A percentile compares a stretch with the other conserved stretches of the same genome.
These are phyloP conservation scores for Zalophus californianus DNA, from an alignment of 2,797 vertebrate species.

Conservation along the genomic window DNA sequence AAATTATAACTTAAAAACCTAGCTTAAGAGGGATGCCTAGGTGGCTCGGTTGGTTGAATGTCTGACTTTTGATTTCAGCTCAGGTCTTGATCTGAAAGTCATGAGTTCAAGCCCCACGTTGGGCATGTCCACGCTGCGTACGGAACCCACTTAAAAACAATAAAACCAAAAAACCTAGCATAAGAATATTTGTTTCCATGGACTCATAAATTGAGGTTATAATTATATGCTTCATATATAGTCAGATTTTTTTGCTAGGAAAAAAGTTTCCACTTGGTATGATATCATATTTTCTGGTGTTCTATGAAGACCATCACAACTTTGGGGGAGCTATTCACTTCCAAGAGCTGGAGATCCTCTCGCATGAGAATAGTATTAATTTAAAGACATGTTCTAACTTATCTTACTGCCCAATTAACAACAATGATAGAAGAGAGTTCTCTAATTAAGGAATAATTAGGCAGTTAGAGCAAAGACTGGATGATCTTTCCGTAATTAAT, in stretches of 20 bases:
- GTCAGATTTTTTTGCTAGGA: neutral
- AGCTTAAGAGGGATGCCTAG: neutral
- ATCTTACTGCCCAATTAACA: neutral
- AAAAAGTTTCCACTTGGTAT: neutral
- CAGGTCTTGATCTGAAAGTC: neutral
- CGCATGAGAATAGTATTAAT: neutral
- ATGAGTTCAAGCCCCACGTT: neutral
- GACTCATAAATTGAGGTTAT: neutral
- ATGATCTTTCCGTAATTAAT: neutral
- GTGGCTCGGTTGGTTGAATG: neutral
- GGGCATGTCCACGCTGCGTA: neutral
- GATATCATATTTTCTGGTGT: neutral
- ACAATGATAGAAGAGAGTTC: neutral
- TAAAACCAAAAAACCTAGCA: neutral
- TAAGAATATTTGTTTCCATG: neutral
- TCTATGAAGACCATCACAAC: neutral
- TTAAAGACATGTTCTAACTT: neutral
- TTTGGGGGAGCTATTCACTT: neutral
- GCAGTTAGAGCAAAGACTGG: neutral
- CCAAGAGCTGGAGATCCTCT: neutral
- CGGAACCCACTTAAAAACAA: neutral
- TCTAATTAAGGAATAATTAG: slow-evolving; percentile 12
- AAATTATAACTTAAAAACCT: neutral
- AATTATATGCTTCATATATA: neutral
- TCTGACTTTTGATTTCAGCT: neutral